Evolutionary conservation across 2,888 invertebrate species (phyloP).

Genomic region (Arrhopalites spinosus): DNA sequence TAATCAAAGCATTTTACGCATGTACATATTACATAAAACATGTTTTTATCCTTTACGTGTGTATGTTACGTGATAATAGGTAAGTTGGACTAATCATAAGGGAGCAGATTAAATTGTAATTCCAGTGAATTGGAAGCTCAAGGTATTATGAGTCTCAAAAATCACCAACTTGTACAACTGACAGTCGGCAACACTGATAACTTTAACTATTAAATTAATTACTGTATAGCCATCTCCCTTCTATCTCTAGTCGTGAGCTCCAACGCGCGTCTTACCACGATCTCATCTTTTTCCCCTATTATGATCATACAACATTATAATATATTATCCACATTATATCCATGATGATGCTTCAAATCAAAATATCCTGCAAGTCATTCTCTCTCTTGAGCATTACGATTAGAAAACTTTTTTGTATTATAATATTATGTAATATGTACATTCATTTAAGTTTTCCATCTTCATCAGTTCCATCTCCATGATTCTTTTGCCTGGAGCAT

Average conservation of each 20-base stretch:
- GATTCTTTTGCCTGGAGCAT: slow-evolving; percentile 1
- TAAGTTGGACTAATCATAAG: not conserved
- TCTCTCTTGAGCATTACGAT: slow-evolving; percentile 3
- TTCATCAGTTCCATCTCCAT: slow-evolving; percentile 29
- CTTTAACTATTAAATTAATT: slow-evolving; percentile 6
- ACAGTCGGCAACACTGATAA: slow-evolving; percentile 4
- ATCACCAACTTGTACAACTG: not conserved
- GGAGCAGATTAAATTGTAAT: slow-evolving; percentile 6
- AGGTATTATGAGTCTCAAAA: slow-evolving; percentile 3
- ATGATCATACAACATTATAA: too few species aligned
- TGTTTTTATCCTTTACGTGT: too few species aligned
- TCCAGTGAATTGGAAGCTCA: not conserved
- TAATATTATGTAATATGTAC: not conserved
- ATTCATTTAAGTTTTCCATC: slow-evolving; percentile 19
- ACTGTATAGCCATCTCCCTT: too few species aligned
- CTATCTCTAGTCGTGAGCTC: too few species aligned
- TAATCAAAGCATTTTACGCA: too few species aligned
- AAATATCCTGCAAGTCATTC: not conserved
- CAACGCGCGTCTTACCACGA: too few species aligned
- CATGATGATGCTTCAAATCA: not conserved
- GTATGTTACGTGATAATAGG: too few species aligned
- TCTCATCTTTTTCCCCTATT: too few species aligned
- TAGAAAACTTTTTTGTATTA: not conserved
- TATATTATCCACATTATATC: too few species aligned
- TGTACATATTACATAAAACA: too few species aligned